A percentile compares a stretch with the other conserved stretches of the same genome.
Conservation (phyloP, 2,113 vertebrate species). For the Diphyllodes magnificus region DNA sequence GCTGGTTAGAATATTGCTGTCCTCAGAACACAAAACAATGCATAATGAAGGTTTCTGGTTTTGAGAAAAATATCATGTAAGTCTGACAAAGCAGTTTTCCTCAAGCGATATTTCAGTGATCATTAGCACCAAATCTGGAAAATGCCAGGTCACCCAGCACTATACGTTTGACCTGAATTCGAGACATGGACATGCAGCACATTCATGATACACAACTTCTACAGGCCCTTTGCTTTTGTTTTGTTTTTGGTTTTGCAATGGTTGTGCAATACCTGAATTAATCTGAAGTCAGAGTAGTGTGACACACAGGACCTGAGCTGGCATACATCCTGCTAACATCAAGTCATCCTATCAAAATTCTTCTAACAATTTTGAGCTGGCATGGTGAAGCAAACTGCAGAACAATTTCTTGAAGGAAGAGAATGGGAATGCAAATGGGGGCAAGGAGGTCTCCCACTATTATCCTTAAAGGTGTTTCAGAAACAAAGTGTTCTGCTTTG, state of each 20-base stretch:
- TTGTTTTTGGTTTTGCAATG: neutral
- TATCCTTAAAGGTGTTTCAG: neutral
- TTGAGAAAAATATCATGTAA: neutral
- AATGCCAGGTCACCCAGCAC: neutral
- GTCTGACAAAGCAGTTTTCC: neutral
- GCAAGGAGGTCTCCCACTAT: neutral
- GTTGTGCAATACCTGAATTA: neutral
- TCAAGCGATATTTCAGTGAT: neutral
- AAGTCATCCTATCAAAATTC: neutral
- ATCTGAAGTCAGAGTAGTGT: neutral
- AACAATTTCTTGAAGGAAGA: neutral
- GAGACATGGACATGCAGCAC: neutral
- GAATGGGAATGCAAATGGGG: neutral
- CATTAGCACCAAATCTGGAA: neutral
- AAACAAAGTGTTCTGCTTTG: neutral
- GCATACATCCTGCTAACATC: neutral
- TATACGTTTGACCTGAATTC: neutral
- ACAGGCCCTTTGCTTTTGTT: neutral
- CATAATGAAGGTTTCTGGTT: neutral
- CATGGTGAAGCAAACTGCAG: neutral
- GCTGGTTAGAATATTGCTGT: neutral
- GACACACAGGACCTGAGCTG: neutral
- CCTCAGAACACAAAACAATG: neutral
- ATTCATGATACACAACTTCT: neutral
- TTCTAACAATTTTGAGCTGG: neutral